Evolutionary conservation across 2,888 invertebrate species (phyloP).

Genomic region (Teleiodes luculella): DNA sequence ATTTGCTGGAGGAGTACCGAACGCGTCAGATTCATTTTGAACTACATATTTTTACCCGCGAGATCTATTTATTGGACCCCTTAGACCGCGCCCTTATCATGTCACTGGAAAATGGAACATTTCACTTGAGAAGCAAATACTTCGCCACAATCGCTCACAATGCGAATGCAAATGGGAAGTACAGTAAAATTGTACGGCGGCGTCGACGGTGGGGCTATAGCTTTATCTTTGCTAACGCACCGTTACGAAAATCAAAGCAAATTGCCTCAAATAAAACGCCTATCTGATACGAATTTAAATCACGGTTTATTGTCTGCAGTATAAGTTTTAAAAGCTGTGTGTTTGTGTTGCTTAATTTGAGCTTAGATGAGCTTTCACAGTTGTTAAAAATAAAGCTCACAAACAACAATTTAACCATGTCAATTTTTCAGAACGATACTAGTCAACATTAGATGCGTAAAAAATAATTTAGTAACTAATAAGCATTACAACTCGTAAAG

Average conservation of each 20-base stretch:
- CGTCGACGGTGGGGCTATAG: slow-evolving; percentile 53
- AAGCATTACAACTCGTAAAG: no score
- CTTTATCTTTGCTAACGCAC: slow-evolving; percentile 63
- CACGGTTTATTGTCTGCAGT: slow-evolving; percentile 53
- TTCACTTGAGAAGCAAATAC: slow-evolving; percentile 63
- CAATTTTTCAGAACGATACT: no score
- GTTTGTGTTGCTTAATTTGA: background rate
- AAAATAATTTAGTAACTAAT: no score
- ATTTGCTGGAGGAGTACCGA: slow-evolving; percentile 29
- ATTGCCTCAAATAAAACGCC: slow-evolving; percentile 71
- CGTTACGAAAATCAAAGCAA: slow-evolving; percentile 70
- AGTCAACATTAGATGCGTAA: no score
- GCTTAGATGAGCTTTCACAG: background rate
- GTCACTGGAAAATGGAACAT: slow-evolving; percentile 71
- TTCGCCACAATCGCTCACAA: slow-evolving; percentile 71
- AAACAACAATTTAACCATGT: no score
- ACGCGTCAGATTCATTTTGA: slow-evolving; percentile 56
- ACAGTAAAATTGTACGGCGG: slow-evolving; percentile 63
- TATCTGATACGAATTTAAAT: slow-evolving; percentile 65
- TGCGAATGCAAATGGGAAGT: slow-evolving; percentile 71
- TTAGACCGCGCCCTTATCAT: slow-evolving; percentile 76
- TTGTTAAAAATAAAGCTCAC: background rate
- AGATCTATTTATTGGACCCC: slow-evolving; percentile 70
- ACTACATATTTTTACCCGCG: slow-evolving; percentile 68
- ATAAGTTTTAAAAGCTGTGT: slow-evolving; percentile 34